Evolutionary conservation across 2,797 vertebrate species (phyloP), one percentile per base, ranked within the genome.

Genomic region (Petrocephalus sullivani): DNA sequence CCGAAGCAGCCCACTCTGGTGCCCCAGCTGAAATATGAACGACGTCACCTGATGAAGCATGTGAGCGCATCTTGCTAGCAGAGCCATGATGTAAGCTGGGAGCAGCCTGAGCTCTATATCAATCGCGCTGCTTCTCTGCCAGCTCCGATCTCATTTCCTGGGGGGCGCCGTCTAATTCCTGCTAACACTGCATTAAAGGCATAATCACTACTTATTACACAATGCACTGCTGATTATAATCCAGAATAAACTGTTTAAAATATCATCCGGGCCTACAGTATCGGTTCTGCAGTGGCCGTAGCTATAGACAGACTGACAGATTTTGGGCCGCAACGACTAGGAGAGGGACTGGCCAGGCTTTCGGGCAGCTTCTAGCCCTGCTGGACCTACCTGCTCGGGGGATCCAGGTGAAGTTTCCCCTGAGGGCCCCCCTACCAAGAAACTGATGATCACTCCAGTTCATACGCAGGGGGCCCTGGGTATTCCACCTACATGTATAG

Each of bases 61-160:
- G 21, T 61, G 56, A 61, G 28, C 28, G 10, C 49, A 9, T 61
- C 51, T 64, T 46, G 78, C 87, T 58, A 10, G 37, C 33, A 33
- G 49, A 83, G 58, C n/a, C 37, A 33, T n/a, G 56, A 56, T 53
- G 61, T 84, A n/a, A 51, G 58, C 46, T 28, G 14, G 75, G 14
- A 0, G 78, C 78, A 83, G 81, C 19, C 54, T 58, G 16, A 53
- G 84, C 49, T 84, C 33, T 57, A 67, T 19, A 64, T 64, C 5
- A 88, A 84, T 84, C 81, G 61, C 16, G 16, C 21, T 12, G 28
- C 28, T 4, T 41, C 78, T 7, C 37, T 49, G 28, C 64, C n/a
- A 28, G 28, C 71, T 23, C 23, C 19, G 61, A 88, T 85, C 53
- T 88, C 57, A 88, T 88, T 88, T 88, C 49, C 57, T 14, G n/a